A percentile compares a stretch with the other conserved stretches of the same genome.
Evolutionary conservation across 1,140 invertebrate species (phyloP).

Genomic region (Atta cephalotes): DNA sequence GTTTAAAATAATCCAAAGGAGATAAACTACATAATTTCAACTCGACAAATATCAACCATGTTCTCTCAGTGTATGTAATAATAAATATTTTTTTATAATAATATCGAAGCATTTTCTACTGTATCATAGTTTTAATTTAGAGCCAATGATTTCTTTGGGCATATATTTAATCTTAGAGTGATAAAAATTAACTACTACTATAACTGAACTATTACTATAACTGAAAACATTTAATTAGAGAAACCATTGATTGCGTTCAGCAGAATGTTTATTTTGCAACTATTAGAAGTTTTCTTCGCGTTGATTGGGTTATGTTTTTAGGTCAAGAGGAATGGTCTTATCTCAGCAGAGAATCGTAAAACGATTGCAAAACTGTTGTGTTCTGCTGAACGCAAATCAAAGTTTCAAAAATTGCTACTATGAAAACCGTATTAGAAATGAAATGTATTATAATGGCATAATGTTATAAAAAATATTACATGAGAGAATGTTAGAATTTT

Average conservation of each 20-base stretch:
- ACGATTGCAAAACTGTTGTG: too few species aligned
- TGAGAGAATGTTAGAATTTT: neutral
- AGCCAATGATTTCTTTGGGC: neutral
- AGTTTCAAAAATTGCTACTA: neutral
- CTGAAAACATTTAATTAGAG: neutral
- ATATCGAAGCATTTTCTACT: neutral
- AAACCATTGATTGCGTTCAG: neutral
- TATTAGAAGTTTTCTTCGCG: too few species aligned
- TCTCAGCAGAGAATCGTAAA: too few species aligned
- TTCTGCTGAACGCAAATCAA: too few species aligned
- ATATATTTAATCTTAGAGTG: neutral
- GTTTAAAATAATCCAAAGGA: neutral
- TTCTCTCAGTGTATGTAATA: neutral
- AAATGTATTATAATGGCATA: neutral
- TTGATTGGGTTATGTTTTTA: too few species aligned
- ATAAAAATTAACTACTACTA: constrained; percentile 17
- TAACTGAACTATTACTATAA: constrained; percentile 6
- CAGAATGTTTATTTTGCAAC: too few species aligned
- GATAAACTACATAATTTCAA: constrained; percentile 30
- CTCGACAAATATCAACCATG: neutral
- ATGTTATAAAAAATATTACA: neutral
- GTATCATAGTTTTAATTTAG: too few species aligned
- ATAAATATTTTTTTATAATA: constrained; percentile 15
- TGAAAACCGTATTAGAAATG: neutral
- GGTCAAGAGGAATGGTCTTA: too few species aligned